A percentile compares a stretch with the other conserved stretches of the same genome.
Conservation (phyloP, 2,888 invertebrate species). For the Catocala fraxini region DNA sequence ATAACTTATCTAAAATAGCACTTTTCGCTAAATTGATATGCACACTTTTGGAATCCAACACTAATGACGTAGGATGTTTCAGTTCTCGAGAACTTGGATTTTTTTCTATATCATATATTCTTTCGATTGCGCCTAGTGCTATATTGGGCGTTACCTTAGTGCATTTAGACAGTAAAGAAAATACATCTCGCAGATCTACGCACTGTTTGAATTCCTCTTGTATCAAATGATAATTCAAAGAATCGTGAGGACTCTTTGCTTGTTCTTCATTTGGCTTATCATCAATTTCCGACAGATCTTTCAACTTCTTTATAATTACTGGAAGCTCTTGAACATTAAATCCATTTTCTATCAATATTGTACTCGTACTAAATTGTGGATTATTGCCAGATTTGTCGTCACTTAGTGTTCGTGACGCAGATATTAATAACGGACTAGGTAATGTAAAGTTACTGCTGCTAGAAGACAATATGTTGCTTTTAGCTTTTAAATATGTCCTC, state of each 20-base stretch:
- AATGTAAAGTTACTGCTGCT: slow-evolving; percentile 52
- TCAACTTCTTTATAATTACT: slow-evolving; percentile 87
- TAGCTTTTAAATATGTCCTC: slow-evolving; percentile 71
- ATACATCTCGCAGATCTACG: slow-evolving; percentile 76
- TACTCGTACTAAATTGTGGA: slow-evolving; percentile 75
- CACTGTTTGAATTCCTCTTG: slow-evolving; percentile 82
- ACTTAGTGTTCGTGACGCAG: slow-evolving; percentile 59
- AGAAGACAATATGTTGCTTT: slow-evolving; percentile 61
- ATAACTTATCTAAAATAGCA: slow-evolving; percentile 80
- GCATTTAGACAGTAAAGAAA: slow-evolving; percentile 81
- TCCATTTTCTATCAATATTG: slow-evolving; percentile 90
- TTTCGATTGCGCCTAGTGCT: slow-evolving; percentile 82
- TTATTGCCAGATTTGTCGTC: slow-evolving; percentile 69
- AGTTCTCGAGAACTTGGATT: slow-evolving; percentile 45
- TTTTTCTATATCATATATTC: slow-evolving; percentile 79
- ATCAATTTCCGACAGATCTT: slow-evolving; percentile 71
- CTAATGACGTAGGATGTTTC: slow-evolving; percentile 28
- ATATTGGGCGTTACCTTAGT: slow-evolving; percentile 84
- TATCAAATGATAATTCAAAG: slow-evolving; percentile 74
- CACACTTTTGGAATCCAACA: slow-evolving; percentile 58
- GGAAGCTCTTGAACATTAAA: slow-evolving; percentile 90
- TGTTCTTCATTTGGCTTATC: slow-evolving; percentile 52
- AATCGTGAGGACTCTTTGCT: slow-evolving; percentile 58
- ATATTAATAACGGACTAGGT: slow-evolving; percentile 43
- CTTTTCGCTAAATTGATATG: slow-evolving; percentile 77